phyloP scores from a whole-genome alignment of 2,888 invertebrate genomes.

The Cryptops parisi region DNA sequence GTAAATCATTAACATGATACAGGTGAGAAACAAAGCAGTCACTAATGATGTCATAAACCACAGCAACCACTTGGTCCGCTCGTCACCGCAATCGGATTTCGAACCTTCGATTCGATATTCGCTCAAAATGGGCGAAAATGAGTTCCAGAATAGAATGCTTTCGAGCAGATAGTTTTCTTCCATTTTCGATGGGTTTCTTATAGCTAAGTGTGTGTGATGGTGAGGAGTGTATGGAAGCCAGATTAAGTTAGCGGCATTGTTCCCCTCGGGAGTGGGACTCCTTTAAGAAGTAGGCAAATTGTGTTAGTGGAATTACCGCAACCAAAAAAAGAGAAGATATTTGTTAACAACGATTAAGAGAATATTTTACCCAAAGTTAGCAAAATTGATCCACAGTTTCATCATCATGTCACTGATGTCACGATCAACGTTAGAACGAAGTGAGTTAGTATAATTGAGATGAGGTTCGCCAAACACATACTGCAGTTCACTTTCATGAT shows the following conservation, averaged over 20 bases:
- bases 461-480: constrained; percentile 39
- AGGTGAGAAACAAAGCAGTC: constrained; percentile 7
- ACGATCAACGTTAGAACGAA: constrained; percentile 30
- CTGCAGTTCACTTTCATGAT: constrained; percentile 37
- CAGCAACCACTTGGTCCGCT: constrained; percentile 13
- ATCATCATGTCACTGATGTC: constrained; percentile 38
- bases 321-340: not conserved
- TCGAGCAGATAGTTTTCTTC: constrained; percentile 16
- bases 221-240: constrained; percentile 14
- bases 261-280: constrained; percentile 12
- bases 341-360: no score
- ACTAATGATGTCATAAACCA: constrained; percentile 12
- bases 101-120: constrained; percentile 13
- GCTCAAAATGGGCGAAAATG: constrained; percentile 16
- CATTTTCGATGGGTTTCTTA: constrained; percentile 13
- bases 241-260: constrained; percentile 14
- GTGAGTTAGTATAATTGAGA: constrained; percentile 30
- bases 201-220: constrained; percentile 12
- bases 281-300: constrained; percentile 3
- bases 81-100: constrained; percentile 3
- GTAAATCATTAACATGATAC: constrained; percentile 8
- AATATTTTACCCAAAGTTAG: constrained; percentile 31
- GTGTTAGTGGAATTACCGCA: not conserved
- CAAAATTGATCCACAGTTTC: constrained; percentile 35
- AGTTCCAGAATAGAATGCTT: constrained; percentile 16